A percentile compares a stretch with the other conserved stretches of the same genome.
Evolutionary conservation across 2,888 invertebrate species (phyloP).

Genomic region (Protophormia terraenovae): DNA sequence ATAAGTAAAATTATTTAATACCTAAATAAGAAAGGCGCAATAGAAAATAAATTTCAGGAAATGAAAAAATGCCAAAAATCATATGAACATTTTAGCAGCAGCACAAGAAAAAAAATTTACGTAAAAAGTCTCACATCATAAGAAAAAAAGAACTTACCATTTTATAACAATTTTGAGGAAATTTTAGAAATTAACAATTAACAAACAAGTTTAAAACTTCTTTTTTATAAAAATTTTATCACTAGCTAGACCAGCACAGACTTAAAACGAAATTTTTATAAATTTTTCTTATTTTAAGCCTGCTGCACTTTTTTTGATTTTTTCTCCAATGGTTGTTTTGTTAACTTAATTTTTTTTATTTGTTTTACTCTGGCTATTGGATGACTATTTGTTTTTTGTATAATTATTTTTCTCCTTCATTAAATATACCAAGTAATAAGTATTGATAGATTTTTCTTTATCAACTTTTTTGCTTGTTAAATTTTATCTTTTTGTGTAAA

Average conservation of each 20-base stretch:
- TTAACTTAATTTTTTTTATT: constrained; percentile 17
- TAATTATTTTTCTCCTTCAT: constrained; percentile 1
- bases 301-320: background rate
- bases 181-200: too few species aligned
- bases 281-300: background rate
- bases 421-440: too few species aligned
- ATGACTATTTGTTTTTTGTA: constrained; percentile 51
- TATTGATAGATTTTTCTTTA: too few species aligned
- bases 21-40: constrained; percentile 37
- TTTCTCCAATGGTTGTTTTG: constrained; percentile 3
- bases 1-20: too few species aligned
- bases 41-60: background rate
- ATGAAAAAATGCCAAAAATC: background rate
- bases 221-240: constrained; percentile 32
- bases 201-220: constrained; percentile 2
- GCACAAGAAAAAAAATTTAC: constrained; percentile 48
- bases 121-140: constrained; percentile 34
- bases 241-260: background rate
- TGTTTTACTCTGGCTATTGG: background rate
- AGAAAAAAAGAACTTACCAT: constrained; percentile 51
- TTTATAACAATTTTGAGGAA: too few species aligned
- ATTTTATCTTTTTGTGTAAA: too few species aligned
- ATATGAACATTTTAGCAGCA: too few species aligned
- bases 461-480: too few species aligned
- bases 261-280: too few species aligned